phyloP scores from a whole-genome alignment of 1,140 invertebrate species.

The Hylaeus volcanicus region DNA sequence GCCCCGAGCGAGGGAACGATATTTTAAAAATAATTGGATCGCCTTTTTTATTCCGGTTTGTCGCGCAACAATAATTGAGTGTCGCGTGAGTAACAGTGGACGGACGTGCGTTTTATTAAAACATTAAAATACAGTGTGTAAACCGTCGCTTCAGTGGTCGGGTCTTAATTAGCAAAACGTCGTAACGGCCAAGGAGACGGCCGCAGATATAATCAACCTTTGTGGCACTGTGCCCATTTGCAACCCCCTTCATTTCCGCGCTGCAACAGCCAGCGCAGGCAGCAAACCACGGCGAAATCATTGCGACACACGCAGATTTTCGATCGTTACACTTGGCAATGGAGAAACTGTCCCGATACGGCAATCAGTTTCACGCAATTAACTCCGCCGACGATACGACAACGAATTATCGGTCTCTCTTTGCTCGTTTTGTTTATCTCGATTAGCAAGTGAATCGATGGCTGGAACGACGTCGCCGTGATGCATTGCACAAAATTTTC shows the following conservation, averaged over 20 bases:
- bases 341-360: background rate
- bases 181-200: background rate
- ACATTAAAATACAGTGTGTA: background rate
- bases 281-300: conserved; percentile 21
- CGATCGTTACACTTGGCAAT: conserved; percentile 7
- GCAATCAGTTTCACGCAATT: background rate
- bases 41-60: background rate
- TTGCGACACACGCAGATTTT: conserved; percentile 15
- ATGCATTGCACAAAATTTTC: too few relatives aligned
- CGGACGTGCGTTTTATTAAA: background rate
- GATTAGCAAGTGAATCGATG: too few relatives aligned
- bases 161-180: conserved; percentile 52
- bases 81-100: too few relatives aligned
- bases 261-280: background rate
- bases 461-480: too few relatives aligned
- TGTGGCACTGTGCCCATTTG: conserved; percentile 34
- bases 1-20: background rate
- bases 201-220: conserved; percentile 34
- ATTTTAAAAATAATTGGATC: background rate
- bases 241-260: conserved; percentile 27
- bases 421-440: too few relatives aligned
- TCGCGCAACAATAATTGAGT: background rate
- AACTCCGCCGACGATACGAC: too few relatives aligned
- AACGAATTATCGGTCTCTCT: too few relatives aligned
- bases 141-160: background rate